Percentiles rank a stretch among this genome's conserved stretches.
phyloP scores from a whole-genome alignment of 2,113 vertebrate species.

The Acrocephalus kingi region DNA sequence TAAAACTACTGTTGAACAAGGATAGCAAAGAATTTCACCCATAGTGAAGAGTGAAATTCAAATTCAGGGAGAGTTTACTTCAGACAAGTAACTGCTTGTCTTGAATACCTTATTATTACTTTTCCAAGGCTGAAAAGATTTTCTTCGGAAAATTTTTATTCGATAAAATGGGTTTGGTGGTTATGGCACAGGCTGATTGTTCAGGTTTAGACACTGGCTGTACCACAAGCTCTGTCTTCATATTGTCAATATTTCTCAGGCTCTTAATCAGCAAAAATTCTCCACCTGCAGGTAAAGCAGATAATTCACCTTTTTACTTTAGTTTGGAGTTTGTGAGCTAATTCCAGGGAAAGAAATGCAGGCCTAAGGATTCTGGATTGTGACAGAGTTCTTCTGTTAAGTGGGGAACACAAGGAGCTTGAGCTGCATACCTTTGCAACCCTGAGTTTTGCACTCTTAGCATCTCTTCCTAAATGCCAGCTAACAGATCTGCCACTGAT shows the following conservation, averaged over 20 bases:
- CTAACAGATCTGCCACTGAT: background rate
- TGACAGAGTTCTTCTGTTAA: background rate
- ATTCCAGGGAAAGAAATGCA: background rate
- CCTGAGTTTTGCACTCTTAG: background rate
- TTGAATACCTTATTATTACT: background rate
- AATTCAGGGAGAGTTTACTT: background rate
- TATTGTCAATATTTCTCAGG: background rate
- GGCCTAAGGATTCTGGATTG: background rate
- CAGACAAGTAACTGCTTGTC: background rate
- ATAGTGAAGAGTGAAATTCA: background rate
- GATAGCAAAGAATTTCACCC: background rate
- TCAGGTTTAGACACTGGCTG: background rate
- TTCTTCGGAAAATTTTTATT: background rate
- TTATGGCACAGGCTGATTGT: background rate
- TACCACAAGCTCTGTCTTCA: background rate
- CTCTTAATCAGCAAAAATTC: background rate
- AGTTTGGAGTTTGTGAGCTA: background rate
- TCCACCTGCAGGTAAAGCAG: background rate
- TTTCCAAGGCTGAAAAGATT: background rate
- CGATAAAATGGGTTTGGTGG: background rate
- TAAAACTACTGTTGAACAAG: background rate
- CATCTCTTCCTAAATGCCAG: background rate
- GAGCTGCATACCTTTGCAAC: background rate
- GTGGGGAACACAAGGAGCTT: background rate
- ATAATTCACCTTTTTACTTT: background rate